A percentile compares a stretch with the other conserved stretches of the same genome.
phyloP scores from a whole-genome alignment of 2,113 vertebrate species.

The Ophiodon elongatus region DNA sequence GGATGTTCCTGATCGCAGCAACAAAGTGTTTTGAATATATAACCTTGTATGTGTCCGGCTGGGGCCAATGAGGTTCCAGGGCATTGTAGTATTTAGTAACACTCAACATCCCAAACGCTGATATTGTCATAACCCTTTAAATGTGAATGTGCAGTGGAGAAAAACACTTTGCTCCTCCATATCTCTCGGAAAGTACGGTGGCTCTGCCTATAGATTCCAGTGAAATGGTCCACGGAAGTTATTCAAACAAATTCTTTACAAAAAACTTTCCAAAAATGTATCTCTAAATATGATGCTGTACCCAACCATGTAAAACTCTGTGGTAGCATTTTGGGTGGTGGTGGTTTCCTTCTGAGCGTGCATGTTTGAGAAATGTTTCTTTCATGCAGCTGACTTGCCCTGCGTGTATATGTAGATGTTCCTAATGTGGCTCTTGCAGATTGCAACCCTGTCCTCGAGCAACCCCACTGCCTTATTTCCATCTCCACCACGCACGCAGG shows the following conservation, averaged over 20 bases:
- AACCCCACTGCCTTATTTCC: constrained; percentile 50
- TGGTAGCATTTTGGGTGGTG: neutral
- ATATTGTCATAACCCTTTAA: neutral
- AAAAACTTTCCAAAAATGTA: neutral
- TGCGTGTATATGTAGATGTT: constrained; percentile 19
- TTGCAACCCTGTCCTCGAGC: constrained; percentile 49
- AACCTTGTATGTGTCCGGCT: neutral
- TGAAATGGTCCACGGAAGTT: neutral
- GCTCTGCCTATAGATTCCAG: neutral
- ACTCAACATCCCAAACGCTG: neutral
- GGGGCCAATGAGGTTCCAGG: neutral
- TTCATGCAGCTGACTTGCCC: neutral
- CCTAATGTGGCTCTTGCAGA: constrained; percentile 38
- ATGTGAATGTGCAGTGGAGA: neutral
- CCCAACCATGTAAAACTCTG: neutral
- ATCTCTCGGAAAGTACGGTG: neutral
- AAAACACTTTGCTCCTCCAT: neutral
- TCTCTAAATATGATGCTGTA: neutral
- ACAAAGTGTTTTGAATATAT: neutral
- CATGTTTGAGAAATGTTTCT: neutral
- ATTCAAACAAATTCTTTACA: neutral
- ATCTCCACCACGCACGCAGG: constrained; percentile 6
- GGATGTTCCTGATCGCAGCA: neutral
- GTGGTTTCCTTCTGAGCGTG: constrained; percentile 19
- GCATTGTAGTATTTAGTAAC: neutral